Conservation (phyloP, 2,888 invertebrate genomes). For the Platynereis dumerilii region DNA sequence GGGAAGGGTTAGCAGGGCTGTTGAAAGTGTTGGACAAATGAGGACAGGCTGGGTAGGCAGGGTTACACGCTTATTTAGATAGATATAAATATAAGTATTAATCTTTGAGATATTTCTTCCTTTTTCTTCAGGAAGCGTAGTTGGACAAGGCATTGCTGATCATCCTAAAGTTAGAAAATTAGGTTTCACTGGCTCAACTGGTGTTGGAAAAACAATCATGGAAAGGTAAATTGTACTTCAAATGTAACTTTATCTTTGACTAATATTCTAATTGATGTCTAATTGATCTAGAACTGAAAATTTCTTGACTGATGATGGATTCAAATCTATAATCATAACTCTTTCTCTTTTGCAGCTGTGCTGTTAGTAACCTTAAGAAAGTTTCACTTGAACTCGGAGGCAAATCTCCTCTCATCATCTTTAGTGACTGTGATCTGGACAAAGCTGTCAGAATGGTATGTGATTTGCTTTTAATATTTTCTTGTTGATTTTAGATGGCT, state of each 20-base stretch:
- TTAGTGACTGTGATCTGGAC: conserved; percentile 91
- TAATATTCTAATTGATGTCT: too few relatives aligned
- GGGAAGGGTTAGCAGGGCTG: too few relatives aligned
- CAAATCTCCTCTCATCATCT: conserved; percentile 93
- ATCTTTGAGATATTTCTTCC: too few relatives aligned
- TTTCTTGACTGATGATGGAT: too few relatives aligned
- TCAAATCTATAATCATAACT: too few relatives aligned
- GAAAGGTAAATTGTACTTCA: conserved; percentile 69
- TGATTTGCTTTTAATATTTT: conserved; percentile 1
- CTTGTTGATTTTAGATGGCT: too few relatives aligned
- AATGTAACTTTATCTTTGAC: too few relatives aligned
- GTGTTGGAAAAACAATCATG: conserved; percentile 91
- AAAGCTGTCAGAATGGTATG: conserved; percentile 86
- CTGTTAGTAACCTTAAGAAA: conserved; percentile 82
- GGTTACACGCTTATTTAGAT: too few relatives aligned
- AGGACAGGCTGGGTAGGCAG: too few relatives aligned
- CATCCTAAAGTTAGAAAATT: conserved; percentile 87
- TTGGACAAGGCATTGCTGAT: conserved; percentile 86
- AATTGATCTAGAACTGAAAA: too few relatives aligned
- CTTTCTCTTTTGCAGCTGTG: conserved; percentile 51
- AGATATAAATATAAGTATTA: too few relatives aligned
- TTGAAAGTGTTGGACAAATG: too few relatives aligned
- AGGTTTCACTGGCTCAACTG: conserved; percentile 96
- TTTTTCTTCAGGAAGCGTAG: conserved; percentile 69
- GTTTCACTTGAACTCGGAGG: conserved; percentile 94